Conservation (phyloP, 2,797 vertebrate genomes). For the Epinephelus awoara region DNA sequence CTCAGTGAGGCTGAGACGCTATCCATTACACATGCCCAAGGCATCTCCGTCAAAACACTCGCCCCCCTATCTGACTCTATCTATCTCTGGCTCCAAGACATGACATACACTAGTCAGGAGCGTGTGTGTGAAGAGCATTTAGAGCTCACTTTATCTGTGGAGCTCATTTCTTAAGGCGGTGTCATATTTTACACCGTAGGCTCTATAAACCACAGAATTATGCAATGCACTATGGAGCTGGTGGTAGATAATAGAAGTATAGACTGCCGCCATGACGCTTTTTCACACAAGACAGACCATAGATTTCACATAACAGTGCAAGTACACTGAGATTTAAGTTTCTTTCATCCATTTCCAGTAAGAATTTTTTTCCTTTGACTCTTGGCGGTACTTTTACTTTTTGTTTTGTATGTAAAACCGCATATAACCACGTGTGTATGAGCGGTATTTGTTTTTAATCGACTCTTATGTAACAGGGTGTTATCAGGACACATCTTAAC, state of each 20-base stretch:
- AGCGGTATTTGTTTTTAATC: constrained; percentile 28
- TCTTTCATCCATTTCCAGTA: background rate
- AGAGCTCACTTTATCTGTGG: constrained; percentile 31
- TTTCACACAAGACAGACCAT: background rate
- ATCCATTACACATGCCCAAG: constrained; percentile 74
- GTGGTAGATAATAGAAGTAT: constrained; percentile 19
- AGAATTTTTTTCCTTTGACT: background rate
- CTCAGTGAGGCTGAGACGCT: constrained; percentile 68
- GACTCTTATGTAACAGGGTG: constrained; percentile 49
- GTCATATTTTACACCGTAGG: constrained; percentile 38
- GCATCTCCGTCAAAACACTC: constrained; percentile 59
- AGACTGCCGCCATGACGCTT: background rate
- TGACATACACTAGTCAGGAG: constrained; percentile 18
- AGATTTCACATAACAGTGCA: background rate
- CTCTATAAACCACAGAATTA: constrained; percentile 42
- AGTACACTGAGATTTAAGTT: background rate
- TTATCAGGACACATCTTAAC: constrained; percentile 64
- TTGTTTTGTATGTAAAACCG: background rate
- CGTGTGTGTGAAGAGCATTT: constrained; percentile 23
- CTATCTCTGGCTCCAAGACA: constrained; percentile 51
- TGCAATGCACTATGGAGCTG: constrained; percentile 19
- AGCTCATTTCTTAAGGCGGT: constrained; percentile 39
- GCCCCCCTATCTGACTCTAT: constrained; percentile 40
- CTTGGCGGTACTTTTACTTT: background rate
- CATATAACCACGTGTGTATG: background rate